These are phyloP conservation scores for Acrocera orbiculus DNA, from an alignment of 2,888 invertebrate species.

Conservation along the genomic window DNA sequence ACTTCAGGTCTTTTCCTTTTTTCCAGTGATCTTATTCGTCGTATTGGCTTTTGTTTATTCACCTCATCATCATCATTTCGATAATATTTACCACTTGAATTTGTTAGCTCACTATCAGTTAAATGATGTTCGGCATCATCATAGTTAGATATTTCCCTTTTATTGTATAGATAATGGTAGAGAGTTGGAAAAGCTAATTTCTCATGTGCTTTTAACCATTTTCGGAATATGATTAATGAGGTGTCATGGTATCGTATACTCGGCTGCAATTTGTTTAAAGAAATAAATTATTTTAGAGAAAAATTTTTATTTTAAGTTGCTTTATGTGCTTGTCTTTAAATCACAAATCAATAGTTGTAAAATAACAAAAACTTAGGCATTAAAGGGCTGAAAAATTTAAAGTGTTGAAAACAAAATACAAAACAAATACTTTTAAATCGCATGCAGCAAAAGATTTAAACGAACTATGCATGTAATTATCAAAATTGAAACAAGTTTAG, in stretches of 20 bases:
- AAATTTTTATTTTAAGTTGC: no score
- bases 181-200: slow-evolving; percentile 12
- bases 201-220: slow-evolving; percentile 12
- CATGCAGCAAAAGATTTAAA: no score
- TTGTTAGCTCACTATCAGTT: slow-evolving; percentile 7
- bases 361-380: no score
- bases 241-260: slow-evolving; percentile 13
- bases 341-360: no score
- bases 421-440: no score
- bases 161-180: slow-evolving; percentile 4
- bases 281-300: no score
- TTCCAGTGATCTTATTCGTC: slow-evolving; percentile 3
- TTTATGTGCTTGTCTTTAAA: no score
- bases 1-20: not conserved
- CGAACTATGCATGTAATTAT: no score
- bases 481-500: no score
- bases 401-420: no score
- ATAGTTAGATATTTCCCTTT: not conserved
- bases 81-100: not conserved
- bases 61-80: not conserved
- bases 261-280: slow-evolving; percentile 9
- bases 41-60: not conserved
- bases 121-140: not conserved
- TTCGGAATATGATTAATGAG: slow-evolving; percentile 12
- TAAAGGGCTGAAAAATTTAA: no score